Conservation (phyloP, 2,888 invertebrate genomes). For the Leptopterna dolabrata region DNA sequence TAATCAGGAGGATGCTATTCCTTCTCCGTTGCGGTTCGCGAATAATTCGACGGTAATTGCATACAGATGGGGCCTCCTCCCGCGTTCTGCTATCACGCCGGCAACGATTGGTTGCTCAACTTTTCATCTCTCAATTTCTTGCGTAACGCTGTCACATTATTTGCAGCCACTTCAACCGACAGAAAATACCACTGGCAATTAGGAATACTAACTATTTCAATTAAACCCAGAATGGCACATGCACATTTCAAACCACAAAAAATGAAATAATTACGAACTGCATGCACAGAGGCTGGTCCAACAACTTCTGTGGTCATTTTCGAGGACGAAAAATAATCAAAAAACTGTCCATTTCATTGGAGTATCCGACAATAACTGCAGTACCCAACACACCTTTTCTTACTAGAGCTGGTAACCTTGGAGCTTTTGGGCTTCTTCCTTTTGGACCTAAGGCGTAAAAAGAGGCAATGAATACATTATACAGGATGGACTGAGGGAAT, state of each 20-base stretch:
- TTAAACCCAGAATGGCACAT: too few species aligned
- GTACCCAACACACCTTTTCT: neutral
- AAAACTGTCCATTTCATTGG: neutral
- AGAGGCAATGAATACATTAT: too few species aligned
- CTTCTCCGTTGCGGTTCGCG: neutral
- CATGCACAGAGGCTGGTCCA: too few species aligned
- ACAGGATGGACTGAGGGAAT: too few species aligned
- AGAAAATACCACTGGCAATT: too few species aligned
- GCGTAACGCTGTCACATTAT: too few species aligned
- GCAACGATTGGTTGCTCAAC: neutral
- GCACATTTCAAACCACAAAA: too few species aligned
- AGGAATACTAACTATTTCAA: too few species aligned
- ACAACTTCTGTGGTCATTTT: too few species aligned
- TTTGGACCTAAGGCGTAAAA: neutral
- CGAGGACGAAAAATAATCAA: too few species aligned
- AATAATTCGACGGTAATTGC: neutral
- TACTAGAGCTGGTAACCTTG: neutral
- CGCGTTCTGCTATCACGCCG: neutral
- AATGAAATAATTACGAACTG: too few species aligned
- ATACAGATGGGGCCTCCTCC: neutral
- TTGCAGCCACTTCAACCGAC: too few species aligned
- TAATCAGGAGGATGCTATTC: neutral
- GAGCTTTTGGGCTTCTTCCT: neutral
- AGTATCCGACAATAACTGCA: neutral
- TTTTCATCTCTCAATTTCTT: neutral